Conservation (phyloP, 2,113 vertebrate genomes). For the Callochromis pleurospilus region DNA sequence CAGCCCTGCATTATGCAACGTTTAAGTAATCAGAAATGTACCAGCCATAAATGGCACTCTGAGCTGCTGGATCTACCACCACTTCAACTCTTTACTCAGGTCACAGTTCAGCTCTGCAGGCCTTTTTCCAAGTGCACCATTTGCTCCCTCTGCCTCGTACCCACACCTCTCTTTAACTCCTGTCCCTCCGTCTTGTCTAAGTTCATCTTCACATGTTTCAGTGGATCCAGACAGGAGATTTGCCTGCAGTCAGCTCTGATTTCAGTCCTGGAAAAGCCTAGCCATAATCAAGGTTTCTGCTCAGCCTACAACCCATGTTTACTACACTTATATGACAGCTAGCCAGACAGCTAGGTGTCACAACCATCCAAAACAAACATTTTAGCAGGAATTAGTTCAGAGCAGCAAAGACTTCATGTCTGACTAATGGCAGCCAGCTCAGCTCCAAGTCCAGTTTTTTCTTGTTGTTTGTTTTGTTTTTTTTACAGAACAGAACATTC, state of each 20-base stretch:
- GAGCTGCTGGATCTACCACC: background rate
- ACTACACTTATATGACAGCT: background rate
- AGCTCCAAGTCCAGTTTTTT: background rate
- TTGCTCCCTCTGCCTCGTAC: background rate
- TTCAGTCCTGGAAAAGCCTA: background rate
- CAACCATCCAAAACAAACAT: background rate
- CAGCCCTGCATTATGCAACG: conserved; percentile 8
- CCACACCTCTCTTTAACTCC: background rate
- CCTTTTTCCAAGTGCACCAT: background rate
- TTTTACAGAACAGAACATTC: background rate
- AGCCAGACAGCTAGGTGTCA: background rate
- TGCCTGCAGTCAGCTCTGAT: background rate
- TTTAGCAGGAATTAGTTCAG: background rate
- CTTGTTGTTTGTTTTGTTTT: background rate
- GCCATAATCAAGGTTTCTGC: background rate
- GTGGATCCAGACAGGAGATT: conserved; percentile 19
- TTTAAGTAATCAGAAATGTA: conserved; percentile 6
- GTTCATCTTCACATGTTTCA: conserved; percentile 34
- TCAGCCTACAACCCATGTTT: background rate
- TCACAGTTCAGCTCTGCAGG: background rate
- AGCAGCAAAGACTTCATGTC: background rate
- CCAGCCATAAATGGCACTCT: background rate
- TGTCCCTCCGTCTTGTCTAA: background rate
- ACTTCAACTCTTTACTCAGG: background rate
- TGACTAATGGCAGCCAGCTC: background rate